Evolutionary conservation across 2,888 invertebrate species (phyloP), one percentile per base, ranked within the genome.

Genomic region (Hanleya hanleyi): DNA sequence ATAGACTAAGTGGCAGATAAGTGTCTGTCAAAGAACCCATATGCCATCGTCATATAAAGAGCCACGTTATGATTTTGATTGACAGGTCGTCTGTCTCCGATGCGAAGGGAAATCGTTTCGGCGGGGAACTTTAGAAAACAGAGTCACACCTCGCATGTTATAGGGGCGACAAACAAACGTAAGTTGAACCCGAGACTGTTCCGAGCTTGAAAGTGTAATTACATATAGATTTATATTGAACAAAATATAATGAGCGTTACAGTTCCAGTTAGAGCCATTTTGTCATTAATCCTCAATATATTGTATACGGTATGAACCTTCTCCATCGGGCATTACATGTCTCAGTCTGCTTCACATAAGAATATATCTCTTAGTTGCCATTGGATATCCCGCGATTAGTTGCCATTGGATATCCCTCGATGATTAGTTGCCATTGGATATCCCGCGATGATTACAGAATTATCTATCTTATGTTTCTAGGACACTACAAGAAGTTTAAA

Each of bases 401-500:
- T 47, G n/a, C 7, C 3, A n/a, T n/a, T 47, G 18, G 18, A n/a
- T 47, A 47, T 7, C 7, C 22, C 18, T 22, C 41, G 9, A 12
- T 41, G 9, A 41, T 9, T 12, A 41, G 41, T 41, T 18, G 9
- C 18, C 41, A 18, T 41, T 41, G 41, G 9, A 41, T 41, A 41
- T 12, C 18, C 18, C 9, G 9, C 18, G 18, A 9, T 41, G 18
- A 12, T 18, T 18, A 18, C 18, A 41, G 18, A 36, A 68, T 36
- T 51, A 36, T 35, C 62, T 33, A 70, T 64, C 26, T 64, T 71
- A 71, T 33, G 36, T 18, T 77, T 78, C 51, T 81, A 85, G 85
- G 81, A 49, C 78, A 81, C 49, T 79, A 81, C 70, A 81, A 77
- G 67, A 81, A 76, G 70, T 81, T 84, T 47, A 79, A 83, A 71